phyloP scores from a whole-genome alignment of 2,888 invertebrate species.

The Omphaloscelis lunosa region DNA sequence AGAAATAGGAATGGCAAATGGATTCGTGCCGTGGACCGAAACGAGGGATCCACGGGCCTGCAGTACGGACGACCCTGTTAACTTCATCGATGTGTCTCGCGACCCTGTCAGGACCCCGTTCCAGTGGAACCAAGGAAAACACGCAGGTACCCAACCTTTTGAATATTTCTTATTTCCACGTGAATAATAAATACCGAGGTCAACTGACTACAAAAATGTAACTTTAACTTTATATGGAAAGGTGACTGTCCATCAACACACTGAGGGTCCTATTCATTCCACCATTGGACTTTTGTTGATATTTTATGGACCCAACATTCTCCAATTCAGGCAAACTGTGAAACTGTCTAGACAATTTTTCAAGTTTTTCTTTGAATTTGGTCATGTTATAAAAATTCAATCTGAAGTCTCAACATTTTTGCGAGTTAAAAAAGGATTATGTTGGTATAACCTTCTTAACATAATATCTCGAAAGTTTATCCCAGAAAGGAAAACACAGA shows the following conservation, averaged over 20 bases:
- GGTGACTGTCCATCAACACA: conserved; percentile 49
- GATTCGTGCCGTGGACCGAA: conserved; percentile 89
- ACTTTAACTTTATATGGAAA: conserved; percentile 35
- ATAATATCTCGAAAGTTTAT: conserved; percentile 5
- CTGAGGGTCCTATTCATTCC: conserved; percentile 30
- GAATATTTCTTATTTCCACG: conserved; percentile 69
- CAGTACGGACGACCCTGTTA: conserved; percentile 89
- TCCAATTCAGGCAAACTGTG: neutral
- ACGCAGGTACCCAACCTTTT: conserved; percentile 89
- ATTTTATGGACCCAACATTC: conserved; percentile 8
- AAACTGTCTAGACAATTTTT: conserved; percentile 30
- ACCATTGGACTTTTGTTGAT: conserved; percentile 17
- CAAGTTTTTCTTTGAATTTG: conserved; percentile 15
- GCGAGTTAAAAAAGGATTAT: conserved; percentile 34
- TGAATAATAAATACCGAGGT: conserved; percentile 61
- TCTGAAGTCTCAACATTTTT: conserved; percentile 24
- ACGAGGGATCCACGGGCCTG: conserved; percentile 91
- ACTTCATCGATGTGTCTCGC: conserved; percentile 91
- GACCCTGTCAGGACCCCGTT: conserved; percentile 95
- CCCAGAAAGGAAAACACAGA: conserved; percentile 14
- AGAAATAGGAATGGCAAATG: conserved; percentile 93
- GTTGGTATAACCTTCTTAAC: conserved; percentile 31
- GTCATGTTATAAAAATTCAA: conserved; percentile 19
- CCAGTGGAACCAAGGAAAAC: conserved; percentile 92
- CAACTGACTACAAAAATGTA: conserved; percentile 29